Conservation (phyloP, 1,140 invertebrate genomes). For the Hestina assimilis region DNA sequence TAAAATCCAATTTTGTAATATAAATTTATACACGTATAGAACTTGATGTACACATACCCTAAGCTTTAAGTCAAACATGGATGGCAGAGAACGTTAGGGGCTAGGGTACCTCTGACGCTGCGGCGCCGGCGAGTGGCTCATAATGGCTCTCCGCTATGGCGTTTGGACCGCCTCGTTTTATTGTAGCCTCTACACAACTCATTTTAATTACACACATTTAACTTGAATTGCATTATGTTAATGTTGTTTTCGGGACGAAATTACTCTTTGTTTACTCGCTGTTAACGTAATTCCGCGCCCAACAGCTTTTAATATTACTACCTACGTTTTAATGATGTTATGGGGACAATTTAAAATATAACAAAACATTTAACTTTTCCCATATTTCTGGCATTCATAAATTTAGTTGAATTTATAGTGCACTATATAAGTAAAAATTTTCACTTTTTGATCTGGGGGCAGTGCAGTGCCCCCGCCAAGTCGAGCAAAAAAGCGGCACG, state of each 20-base stretch:
- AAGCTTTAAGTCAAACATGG: neutral
- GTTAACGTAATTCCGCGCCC: neutral
- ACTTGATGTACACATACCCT: neutral
- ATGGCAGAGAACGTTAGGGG: neutral
- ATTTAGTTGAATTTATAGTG: too few species aligned
- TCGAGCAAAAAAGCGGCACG: too few species aligned
- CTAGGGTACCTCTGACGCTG: neutral
- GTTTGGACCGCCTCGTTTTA: neutral
- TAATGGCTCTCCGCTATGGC: neutral
- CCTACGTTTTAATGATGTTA: neutral
- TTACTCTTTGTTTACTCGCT: constrained; percentile 5
- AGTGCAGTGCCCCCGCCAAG: too few species aligned
- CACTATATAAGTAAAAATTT: too few species aligned
- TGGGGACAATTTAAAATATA: too few species aligned
- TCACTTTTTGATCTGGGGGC: too few species aligned
- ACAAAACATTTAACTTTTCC: too few species aligned
- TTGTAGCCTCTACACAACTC: constrained; percentile 1
- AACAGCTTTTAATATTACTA: neutral
- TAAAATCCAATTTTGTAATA: neutral
- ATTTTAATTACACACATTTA: constrained; percentile 10
- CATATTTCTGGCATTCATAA: too few species aligned
- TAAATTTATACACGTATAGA: neutral
- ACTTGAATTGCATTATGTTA: constrained; percentile 8
- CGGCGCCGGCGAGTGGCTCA: neutral
- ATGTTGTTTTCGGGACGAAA: constrained; percentile 7